Evolutionary conservation across 2,113 vertebrate genomes (phyloP), one percentile per base, ranked within the genome.

Genomic region (Colossoma macropomum): DNA sequence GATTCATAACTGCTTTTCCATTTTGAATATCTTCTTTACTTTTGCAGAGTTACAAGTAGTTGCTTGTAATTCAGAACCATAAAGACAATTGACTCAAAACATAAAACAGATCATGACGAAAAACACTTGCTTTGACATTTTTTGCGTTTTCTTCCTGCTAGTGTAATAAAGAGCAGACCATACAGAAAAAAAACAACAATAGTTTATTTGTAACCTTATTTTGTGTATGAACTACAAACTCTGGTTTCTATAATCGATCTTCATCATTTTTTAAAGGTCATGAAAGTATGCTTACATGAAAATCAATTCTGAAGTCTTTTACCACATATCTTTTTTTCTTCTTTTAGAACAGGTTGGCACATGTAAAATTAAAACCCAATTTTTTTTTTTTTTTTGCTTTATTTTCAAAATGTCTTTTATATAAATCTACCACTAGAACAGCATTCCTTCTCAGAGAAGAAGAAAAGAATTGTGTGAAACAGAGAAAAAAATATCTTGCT

Each of bases 121-220:
- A 52, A 52, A n/a, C n/a, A n/a, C n/a, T n/a, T n/a, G n/a, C n/a
- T n/a, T n/a, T 38, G 32, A 38, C 62, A 66, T 0, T 7, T 60
- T 50, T 62, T 19, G 17, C 41, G 9, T 15, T 34, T 3, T 41
- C 1, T 32, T n/a, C 63, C 56, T 30, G 38, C 27, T 48, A 10
- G 8, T 16, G 38, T 50, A 62, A 80, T 79, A 23, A 93, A 91
- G 86, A 92, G 90, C 83, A 92, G 86, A 90, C 89, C 85, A 91
- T 96, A 96, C 93, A 97, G 94, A 97, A 98, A 97, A 45, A 89
- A 94, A 89, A 90, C 95, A 96, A 95, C 95, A 97, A 94, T 96
- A 96, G 95, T 98, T 99, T 98, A 99, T 98, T 99, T 95, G 96
- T 96, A 96, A 96, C 95, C 95, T 96, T 97, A 95, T 93, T 95